Evolutionary conservation across 2,113 vertebrate genomes (phyloP), one percentile per base, ranked within the genome.

Genomic region (Cryptoleucopteryx plumbea): DNA sequence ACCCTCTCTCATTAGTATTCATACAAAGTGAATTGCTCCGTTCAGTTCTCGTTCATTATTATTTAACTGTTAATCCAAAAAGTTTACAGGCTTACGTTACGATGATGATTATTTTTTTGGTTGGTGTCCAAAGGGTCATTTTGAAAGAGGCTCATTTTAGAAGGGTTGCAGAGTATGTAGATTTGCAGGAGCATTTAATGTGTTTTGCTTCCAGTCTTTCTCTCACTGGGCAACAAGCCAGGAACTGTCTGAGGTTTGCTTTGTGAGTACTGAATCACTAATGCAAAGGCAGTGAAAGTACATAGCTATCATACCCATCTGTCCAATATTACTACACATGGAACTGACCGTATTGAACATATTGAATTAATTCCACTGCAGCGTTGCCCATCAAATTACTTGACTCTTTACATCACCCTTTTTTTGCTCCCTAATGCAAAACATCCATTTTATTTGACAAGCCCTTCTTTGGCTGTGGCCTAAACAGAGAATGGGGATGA

Each of bases 371-470:
- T 96, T 96, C 79, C 73, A 91, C 93, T 94, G 82, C 79, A 93
- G 61, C 12, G 16, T 91, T 95, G 82, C 75, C 96, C 62, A 95
- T 97, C 81, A 92, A 96, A 96, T 97, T 97, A 94, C 85, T 90
- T 84, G 78, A 92, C 63, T 96, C 92, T 91, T 86, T 94, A 93
- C 88, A 95, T 95, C 80, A 91, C 88, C 62, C 34, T 93, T 94
- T 84, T 92, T 97, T 96, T 97, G 92, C 98, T 96, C 91, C 91
- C 97, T 98, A 97, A 97, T 97, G 92, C 96, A 98, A 92, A 94
- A 77, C 97, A 98, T 98, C 97, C 97, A 98, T 98, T 98, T 97
- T 98, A 97, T 93, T 98, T 98, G 98, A 98, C 98, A 98, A 98
- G 97, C 96, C 97, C 91, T 86, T 98, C 94, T 90, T 96, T 96